Evolutionary conservation across 2,888 invertebrate species (phyloP).

Genomic region (Zhengitettix transpicula): DNA sequence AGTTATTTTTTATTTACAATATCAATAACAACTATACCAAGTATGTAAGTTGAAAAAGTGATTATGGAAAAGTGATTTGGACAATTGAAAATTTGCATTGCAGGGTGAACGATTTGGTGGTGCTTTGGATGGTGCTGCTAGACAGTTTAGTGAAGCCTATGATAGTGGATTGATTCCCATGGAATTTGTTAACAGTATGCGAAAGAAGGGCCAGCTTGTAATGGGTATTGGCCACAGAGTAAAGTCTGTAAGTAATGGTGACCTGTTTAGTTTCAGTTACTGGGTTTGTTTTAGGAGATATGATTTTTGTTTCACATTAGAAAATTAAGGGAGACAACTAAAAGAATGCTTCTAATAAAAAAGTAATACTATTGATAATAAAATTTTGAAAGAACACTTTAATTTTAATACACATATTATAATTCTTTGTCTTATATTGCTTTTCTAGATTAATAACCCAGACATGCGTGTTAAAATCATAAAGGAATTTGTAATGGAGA

Average conservation of each 20-base stretch:
- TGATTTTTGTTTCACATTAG: too few relatives aligned
- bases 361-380: neutral
- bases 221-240: constrained; percentile 97
- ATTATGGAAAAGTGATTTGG: neutral
- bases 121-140: constrained; percentile 93
- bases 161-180: constrained; percentile 88
- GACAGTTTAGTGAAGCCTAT: constrained; percentile 92
- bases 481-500: constrained; percentile 85
- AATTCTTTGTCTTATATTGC: neutral
- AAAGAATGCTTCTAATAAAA: too few relatives aligned
- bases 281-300: too few relatives aligned
- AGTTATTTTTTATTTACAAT: constrained; percentile 26
- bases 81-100: constrained; percentile 9
- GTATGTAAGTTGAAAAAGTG: neutral
- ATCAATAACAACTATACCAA: neutral
- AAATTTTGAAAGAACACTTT: neutral
- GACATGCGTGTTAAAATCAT: constrained; percentile 95
- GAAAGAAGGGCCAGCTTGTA: constrained; percentile 92
- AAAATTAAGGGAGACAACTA: too few relatives aligned
- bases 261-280: neutral
- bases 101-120: constrained; percentile 98
- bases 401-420: neutral
- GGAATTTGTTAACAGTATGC: constrained; percentile 96
- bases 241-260: constrained; percentile 36
- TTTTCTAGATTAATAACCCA: constrained; percentile 75